These are phyloP conservation scores for Embidobia sp. DNA, from an alignment of 2,888 invertebrate species.

Conservation along the genomic window DNA sequence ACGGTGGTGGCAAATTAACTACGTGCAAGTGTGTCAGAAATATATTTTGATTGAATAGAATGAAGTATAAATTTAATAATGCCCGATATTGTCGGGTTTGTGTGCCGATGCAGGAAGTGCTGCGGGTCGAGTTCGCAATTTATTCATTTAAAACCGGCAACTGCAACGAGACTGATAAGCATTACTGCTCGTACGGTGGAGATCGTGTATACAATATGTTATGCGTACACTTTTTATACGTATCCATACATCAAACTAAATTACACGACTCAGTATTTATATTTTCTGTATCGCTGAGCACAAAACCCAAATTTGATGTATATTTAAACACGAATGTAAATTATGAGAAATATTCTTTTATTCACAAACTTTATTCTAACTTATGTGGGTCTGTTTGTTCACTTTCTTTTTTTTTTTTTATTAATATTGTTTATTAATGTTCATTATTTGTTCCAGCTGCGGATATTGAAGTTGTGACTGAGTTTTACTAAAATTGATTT, in stretches of 20 bases:
- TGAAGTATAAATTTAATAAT: conserved; percentile 52
- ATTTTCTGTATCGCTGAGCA: background rate
- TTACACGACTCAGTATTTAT: background rate
- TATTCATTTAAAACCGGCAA: conserved; percentile 51
- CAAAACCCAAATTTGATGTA: background rate
- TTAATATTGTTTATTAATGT: too few species aligned
- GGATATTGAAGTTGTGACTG: too few species aligned
- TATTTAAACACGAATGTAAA: too few species aligned
- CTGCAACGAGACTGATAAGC: conserved; percentile 54
- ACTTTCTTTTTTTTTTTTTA: too few species aligned
- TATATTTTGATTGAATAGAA: conserved; percentile 45
- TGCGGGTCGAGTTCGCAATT: conserved; percentile 54
- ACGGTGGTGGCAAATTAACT: conserved; percentile 17
- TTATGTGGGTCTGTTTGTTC: too few species aligned
- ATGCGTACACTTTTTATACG: conserved; percentile 5
- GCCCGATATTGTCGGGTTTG: conserved; percentile 19
- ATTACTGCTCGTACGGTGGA: conserved; percentile 15
- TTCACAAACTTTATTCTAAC: too few species aligned
- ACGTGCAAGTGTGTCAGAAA: conserved; percentile 23
- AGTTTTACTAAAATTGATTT: too few species aligned
- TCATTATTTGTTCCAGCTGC: too few species aligned
- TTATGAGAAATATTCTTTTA: too few species aligned
- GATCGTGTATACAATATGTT: conserved; percentile 22
- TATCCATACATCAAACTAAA: conserved; percentile 4
- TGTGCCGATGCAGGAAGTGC: conserved; percentile 42